phyloP scores from a whole-genome alignment of 2,797 vertebrate genomes.

The Sorex maritimensis region DNA sequence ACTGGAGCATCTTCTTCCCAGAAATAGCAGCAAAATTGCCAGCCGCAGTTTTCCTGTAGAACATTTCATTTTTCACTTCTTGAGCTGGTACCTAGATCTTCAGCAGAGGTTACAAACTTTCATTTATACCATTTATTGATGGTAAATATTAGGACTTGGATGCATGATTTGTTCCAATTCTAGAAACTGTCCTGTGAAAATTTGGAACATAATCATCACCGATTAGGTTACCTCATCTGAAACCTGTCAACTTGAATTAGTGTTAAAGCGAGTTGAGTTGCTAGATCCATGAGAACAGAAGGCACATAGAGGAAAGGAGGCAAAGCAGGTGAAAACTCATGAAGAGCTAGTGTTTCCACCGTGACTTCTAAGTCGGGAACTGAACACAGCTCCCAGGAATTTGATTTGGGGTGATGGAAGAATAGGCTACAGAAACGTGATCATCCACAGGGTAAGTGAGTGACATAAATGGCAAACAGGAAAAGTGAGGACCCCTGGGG shows the following conservation, averaged over 20 bases:
- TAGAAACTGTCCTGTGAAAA: neutral
- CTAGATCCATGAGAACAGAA: neutral
- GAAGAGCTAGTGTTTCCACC: neutral
- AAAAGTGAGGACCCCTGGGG: too few relatives aligned
- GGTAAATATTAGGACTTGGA: neutral
- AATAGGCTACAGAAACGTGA: neutral
- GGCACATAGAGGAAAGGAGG: neutral
- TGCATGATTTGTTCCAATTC: neutral
- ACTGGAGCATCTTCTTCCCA: neutral
- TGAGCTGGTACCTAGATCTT: neutral
- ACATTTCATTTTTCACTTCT: constrained; percentile 46
- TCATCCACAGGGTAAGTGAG: neutral
- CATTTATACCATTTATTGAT: neutral
- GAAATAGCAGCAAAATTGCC: constrained; percentile 57
- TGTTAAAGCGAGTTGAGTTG: neutral
- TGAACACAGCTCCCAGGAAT: neutral
- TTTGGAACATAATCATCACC: neutral
- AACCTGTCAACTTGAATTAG: neutral
- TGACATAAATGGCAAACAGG: neutral
- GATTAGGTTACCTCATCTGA: neutral
- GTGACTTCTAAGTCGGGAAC: neutral
- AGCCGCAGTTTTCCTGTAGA: neutral
- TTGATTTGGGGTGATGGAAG: neutral
- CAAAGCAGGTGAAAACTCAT: neutral
- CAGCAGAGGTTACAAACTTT: neutral